Evolutionary conservation across 2,113 vertebrate species (phyloP).

Genomic region (Herpetotheres cachinnans): DNA sequence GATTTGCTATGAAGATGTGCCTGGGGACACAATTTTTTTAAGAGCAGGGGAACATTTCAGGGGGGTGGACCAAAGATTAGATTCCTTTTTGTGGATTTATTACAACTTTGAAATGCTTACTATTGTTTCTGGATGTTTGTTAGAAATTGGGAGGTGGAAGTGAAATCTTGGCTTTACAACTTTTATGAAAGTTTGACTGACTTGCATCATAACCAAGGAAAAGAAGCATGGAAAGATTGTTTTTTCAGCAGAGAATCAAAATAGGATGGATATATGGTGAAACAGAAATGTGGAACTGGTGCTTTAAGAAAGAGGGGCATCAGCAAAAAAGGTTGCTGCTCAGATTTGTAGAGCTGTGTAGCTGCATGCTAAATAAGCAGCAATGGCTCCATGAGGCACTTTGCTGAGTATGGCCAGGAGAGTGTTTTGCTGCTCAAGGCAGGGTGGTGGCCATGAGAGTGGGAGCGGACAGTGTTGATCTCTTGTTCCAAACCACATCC

Average conservation of each 20-base stretch:
- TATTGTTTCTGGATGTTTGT: not conserved
- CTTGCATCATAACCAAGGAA: not conserved
- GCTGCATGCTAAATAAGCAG: not conserved
- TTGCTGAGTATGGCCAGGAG: not conserved
- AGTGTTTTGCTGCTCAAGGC: fast-evolving
- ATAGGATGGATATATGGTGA: not conserved
- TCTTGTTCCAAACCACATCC: not conserved
- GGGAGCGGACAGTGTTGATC: not conserved
- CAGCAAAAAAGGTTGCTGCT: not conserved
- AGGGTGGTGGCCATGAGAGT: not conserved
- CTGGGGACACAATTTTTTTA: not conserved
- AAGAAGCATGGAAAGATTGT: not conserved
- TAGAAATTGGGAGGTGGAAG: not conserved
- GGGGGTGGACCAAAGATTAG: not conserved
- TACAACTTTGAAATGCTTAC: not conserved
- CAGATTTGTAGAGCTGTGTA: not conserved
- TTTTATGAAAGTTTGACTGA: not conserved
- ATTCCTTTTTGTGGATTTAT: not conserved
- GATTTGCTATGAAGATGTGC: not conserved
- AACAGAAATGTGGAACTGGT: not conserved
- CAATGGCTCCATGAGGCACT: not conserved
- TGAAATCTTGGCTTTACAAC: not conserved
- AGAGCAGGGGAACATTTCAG: not conserved
- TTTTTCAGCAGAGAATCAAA: not conserved
- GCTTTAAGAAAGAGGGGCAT: not conserved